A percentile compares a stretch with the other conserved stretches of the same genome.
Evolutionary conservation across 2,113 vertebrate species (phyloP).

Genomic region (Cottus gobio): DNA sequence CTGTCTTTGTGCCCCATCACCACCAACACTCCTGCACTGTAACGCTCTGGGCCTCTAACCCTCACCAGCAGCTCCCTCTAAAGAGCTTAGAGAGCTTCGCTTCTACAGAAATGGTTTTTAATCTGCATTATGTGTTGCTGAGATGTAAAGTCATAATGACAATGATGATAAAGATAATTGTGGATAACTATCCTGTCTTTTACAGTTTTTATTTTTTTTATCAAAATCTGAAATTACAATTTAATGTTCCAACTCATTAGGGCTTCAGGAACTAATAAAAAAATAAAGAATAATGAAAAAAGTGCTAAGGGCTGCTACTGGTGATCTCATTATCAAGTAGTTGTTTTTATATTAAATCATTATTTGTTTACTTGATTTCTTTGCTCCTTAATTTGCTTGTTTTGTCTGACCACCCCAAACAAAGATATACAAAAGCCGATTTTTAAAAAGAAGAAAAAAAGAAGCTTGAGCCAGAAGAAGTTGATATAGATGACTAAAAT

Average conservation of each 20-base stretch:
- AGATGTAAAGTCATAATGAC: slow-evolving; percentile 60
- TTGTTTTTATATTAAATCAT: neutral
- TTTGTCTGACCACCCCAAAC: neutral
- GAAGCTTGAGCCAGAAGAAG: neutral
- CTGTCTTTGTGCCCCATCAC: slow-evolving; percentile 17
- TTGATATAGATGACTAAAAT: neutral
- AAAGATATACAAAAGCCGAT: too few relatives aligned
- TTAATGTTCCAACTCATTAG: neutral
- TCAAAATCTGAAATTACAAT: neutral
- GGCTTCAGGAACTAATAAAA: neutral
- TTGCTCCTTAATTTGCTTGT: too few relatives aligned
- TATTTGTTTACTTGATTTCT: too few relatives aligned
- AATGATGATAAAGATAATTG: slow-evolving; percentile 70
- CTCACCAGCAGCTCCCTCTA: slow-evolving; percentile 20
- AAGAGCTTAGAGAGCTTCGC: slow-evolving; percentile 50
- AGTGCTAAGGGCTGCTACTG: neutral
- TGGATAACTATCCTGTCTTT: slow-evolving; percentile 47
- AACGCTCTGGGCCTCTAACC: slow-evolving; percentile 11
- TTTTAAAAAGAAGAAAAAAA: too few relatives aligned
- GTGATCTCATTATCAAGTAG: neutral
- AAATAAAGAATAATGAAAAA: neutral
- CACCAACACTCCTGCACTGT: slow-evolving; percentile 29
- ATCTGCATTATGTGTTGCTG: slow-evolving; percentile 68
- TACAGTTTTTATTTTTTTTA: neutral
- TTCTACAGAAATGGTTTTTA: slow-evolving; percentile 65